A percentile compares a stretch with the other conserved stretches of the same genome.
These are phyloP conservation scores for Neoarius graeffei DNA, from an alignment of 2,113 vertebrate genomes.

Conservation along the genomic window DNA sequence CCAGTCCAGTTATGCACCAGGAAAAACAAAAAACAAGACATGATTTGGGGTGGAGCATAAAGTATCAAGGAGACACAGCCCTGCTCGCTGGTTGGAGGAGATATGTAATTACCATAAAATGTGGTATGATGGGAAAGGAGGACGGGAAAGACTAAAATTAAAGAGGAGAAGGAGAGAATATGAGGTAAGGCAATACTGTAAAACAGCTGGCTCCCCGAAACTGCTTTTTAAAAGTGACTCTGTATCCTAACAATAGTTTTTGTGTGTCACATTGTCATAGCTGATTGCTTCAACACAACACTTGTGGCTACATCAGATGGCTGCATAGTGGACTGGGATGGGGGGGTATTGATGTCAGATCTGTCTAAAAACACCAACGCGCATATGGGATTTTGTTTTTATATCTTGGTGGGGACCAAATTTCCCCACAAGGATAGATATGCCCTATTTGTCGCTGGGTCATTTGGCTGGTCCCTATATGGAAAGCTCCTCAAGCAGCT, in stretches of 20 bases:
- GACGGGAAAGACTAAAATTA: slow-evolving; percentile 49
- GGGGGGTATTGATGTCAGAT: slow-evolving; percentile 59
- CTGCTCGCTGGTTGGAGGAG: slow-evolving; percentile 50
- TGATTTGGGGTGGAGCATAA: slow-evolving; percentile 44
- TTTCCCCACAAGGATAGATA: not conserved
- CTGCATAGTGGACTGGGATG: slow-evolving; percentile 56
- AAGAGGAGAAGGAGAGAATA: slow-evolving; percentile 51
- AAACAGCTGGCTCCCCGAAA: slow-evolving; percentile 49
- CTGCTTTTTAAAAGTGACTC: slow-evolving; percentile 55
- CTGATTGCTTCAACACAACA: slow-evolving; percentile 61
- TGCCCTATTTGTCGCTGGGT: not conserved
- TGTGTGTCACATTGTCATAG: slow-evolving; percentile 60
- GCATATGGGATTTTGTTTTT: slow-evolving; percentile 60
- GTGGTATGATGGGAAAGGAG: slow-evolving; percentile 52
- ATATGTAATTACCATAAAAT: slow-evolving; percentile 57
- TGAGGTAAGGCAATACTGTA: slow-evolving; percentile 52
- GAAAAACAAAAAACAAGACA: slow-evolving; percentile 28
- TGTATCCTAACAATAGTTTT: slow-evolving; percentile 52
- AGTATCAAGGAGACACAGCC: slow-evolving; percentile 31
- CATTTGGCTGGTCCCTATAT: not conserved
- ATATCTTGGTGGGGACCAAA: not conserved
- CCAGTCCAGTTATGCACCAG: slow-evolving; percentile 29
- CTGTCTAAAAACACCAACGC: slow-evolving; percentile 58
- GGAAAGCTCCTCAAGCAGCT: not conserved
- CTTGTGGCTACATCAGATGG: slow-evolving; percentile 62